Base-by-base conservation (phyloP, 64 coral and sea anemone species). In the Acropora yongei region DNA sequence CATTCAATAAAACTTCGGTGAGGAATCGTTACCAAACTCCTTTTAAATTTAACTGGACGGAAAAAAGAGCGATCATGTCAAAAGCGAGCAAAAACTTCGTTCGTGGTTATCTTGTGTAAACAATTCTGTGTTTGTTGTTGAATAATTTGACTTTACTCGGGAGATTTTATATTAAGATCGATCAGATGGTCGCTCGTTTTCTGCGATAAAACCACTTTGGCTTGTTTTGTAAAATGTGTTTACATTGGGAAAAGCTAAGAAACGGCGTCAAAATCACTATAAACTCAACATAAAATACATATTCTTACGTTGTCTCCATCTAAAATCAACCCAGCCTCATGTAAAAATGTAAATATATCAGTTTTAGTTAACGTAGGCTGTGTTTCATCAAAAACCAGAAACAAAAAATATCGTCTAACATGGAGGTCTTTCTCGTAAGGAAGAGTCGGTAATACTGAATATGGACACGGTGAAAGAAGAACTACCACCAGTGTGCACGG, bases 41-140 rank as follows among this genome's bases (percentile, higher is more conserved):
- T 5, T 4, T 48, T 44, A 44, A 30, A 5, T 4, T 7, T 9
- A 45, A 76, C 10, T 44, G 10, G 40, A 16, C 60, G 61, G 45
- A 83, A 83, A 67, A 41, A 3, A 83, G 41, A 16, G 12, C 51
- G 41, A 80, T 45, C 60, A 44, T 45, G 41, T 11, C 58, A 63
- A 61, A 8, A 45, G 61, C 41, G 63, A 47, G 18, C 47, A 77
- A 12, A 20, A 76, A 9, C 50, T 53, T 53, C 44, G 75, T n/a
- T 39, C 2, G 17, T 45, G 41, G 18, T 85, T 69, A 85, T 85
- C 82, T 85, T 20, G 71, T 71, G 45, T 69, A 85, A 85, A 85
- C 63, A 85, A 30, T 30, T 85, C 19, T 85, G 44, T 85, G 63
- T 85, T 85, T 85, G 82, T 46, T 48, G 58, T 85, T 68, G 61